A percentile compares a stretch with the other conserved stretches of the same genome.
Conservation (phyloP, 2,797 vertebrate species). For the Chelidonichthys spinosus region DNA sequence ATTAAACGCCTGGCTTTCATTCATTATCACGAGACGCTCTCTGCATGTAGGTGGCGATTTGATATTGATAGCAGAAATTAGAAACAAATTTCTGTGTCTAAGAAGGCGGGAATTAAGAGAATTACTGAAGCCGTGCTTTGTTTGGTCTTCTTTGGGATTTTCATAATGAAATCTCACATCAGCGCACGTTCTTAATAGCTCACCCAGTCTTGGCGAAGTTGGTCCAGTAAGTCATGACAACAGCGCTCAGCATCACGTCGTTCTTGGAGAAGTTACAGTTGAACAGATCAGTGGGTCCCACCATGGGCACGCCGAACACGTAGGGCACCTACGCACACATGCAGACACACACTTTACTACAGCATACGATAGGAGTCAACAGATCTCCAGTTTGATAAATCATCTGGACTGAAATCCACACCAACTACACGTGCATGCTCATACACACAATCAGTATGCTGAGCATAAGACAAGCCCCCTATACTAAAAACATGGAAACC, state of each 20-base stretch:
- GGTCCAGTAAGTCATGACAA: constrained; percentile 99
- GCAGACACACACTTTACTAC: constrained; percentile 18
- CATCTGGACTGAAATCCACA: constrained; percentile 12
- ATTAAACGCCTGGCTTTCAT: constrained; percentile 40
- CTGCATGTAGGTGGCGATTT: constrained; percentile 38
- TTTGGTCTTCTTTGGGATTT: constrained; percentile 24
- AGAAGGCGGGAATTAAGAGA: constrained; percentile 32
- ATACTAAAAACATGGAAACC: not conserved
- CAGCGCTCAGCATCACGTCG: constrained; percentile 97
- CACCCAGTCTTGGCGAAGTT: constrained; percentile 99
- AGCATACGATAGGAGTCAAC: not conserved
- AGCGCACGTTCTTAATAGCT: constrained; percentile 58
- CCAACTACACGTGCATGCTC: not conserved
- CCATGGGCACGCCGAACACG: constrained; percentile 93
- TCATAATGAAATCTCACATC: constrained; percentile 41
- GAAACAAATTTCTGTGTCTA: constrained; percentile 18
- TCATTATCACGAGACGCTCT: constrained; percentile 21
- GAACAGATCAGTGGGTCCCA: constrained; percentile 94
- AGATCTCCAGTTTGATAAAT: constrained; percentile 19
- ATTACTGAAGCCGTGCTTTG: constrained; percentile 22
- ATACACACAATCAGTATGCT: not conserved
- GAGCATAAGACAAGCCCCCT: not conserved
- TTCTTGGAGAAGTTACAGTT: constrained; percentile 99
- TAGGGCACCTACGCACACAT: constrained; percentile 72
- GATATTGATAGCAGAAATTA: constrained; percentile 40